phyloP scores from a whole-genome alignment of 2,113 vertebrate species.

The Triplophysa dalaica region DNA sequence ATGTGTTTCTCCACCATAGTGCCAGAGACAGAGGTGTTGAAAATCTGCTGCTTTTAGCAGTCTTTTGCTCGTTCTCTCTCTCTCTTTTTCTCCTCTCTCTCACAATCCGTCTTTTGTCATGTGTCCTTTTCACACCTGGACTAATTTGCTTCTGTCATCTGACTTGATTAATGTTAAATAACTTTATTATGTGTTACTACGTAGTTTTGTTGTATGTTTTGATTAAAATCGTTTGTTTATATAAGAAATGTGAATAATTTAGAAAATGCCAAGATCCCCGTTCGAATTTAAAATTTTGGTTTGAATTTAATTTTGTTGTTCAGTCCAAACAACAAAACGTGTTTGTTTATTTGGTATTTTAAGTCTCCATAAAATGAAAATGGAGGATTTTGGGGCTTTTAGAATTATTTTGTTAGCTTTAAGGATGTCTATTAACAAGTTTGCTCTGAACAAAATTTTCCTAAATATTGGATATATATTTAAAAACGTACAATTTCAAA shows the following conservation, averaged over 20 bases:
- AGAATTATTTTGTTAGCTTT: no score
- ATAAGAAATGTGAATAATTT: no score
- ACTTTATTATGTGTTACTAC: not conserved
- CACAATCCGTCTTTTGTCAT: constrained; percentile 17
- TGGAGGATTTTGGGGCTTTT: no score
- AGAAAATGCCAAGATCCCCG: no score
- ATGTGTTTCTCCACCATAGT: constrained; percentile 46
- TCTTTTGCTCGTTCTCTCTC: constrained; percentile 40
- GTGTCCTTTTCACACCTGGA: constrained; percentile 24
- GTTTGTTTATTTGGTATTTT: no score
- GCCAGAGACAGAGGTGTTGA: constrained; percentile 52
- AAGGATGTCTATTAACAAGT: no score
- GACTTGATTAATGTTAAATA: not conserved
- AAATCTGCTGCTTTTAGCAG: constrained; percentile 49
- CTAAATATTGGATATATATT: no score
- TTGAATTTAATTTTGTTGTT: not conserved
- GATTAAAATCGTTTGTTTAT: not conserved
- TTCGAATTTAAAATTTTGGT: no score
- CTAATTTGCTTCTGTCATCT: constrained; percentile 18
- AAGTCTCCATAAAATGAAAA: no score
- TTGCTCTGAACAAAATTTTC: no score
- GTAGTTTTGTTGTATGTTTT: not conserved
- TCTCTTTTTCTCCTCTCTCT: constrained; percentile 24
- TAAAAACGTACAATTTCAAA: no score
- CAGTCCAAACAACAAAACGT: no score